Evolutionary conservation across 2,113 vertebrate species (phyloP), one percentile per base, ranked within the genome.

Genomic region (Beaufortia kweichowensis): DNA sequence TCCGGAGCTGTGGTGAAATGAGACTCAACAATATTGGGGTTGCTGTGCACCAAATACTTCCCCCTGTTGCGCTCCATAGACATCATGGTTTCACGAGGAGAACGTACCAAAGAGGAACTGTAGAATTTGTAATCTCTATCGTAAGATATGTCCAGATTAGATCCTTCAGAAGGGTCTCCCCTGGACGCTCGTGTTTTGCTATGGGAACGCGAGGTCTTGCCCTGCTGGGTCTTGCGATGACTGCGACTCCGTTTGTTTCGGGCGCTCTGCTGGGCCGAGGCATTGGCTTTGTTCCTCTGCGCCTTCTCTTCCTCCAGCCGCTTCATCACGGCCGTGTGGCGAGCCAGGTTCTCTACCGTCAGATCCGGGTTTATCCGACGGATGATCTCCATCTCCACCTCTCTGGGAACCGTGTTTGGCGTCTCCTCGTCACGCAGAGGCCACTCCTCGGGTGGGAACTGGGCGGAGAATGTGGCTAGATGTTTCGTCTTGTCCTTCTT

Each of bases 361-460:
- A 99, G 87, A 88, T 98, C 97, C 1, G 97, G 97, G 90, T 99
- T 99, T 82, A 99, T 99, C 10, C 97, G 93, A 74, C 96, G 92
- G 74, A 99, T 99, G 77, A 99, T 96, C 74, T 99, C 96, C 95
- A 98, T 97, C 83, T 99, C 97, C 69, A 99, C 92, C 1, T 98
- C 94, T 69, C 96, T 91, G 0, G 97, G 97, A 82, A 99, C 94
- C 72, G 94, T 94, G n/a, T 91, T 95, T 15, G 96, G 96, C 0
- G 87, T 92, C 84, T 99, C 97, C 85, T 99, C 97, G 0, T 99
- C 97, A 2, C 94, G 90, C 39, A 99, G 92, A 0, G 97, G 97
- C 97, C 97, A 99, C 87, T 99, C 97, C 81, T 97, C 95, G 0
- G 97, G 97, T 63, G 97, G 97, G 78, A 99, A 99, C 85, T 99